Conservation (phyloP, 2,797 vertebrate genomes). For the Gallinago stenura region DNA sequence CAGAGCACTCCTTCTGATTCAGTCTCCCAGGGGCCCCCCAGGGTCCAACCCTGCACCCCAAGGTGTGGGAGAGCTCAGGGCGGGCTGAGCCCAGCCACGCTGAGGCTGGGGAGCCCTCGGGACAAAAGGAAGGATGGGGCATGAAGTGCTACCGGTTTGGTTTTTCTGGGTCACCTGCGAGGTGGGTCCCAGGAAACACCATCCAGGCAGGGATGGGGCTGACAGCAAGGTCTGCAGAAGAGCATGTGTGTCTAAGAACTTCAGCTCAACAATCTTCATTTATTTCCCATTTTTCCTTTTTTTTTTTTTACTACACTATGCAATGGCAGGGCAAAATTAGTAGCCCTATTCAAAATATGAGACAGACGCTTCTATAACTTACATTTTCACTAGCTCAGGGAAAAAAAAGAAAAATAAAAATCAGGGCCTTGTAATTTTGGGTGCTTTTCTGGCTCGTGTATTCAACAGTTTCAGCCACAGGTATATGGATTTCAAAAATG, state of each 20-base stretch:
- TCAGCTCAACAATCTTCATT: not conserved
- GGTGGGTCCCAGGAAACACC: not conserved
- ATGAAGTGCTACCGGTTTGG: fast-evolving
- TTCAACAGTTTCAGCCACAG: not conserved
- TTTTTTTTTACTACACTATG: not conserved
- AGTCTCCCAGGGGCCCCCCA: not conserved
- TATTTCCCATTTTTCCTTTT: not conserved
- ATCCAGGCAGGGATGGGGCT: not conserved
- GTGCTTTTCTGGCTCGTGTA: not conserved
- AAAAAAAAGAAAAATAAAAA: not conserved
- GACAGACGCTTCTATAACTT: not conserved
- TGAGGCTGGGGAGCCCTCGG: not conserved
- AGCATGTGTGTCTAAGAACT: not conserved
- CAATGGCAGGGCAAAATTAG: not conserved
- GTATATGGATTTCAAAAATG: not conserved
- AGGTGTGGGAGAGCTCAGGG: not conserved
- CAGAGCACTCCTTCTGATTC: not conserved
- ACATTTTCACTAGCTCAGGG: not conserved
- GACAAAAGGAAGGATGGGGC: not conserved
- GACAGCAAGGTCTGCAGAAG: not conserved
- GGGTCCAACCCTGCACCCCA: not conserved
- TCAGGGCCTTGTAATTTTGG: not conserved
- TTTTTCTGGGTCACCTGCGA: not conserved
- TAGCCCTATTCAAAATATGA: not conserved
- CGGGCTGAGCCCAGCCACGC: not conserved